A percentile compares a stretch with the other conserved stretches of the same genome.
Conservation (phyloP, 2,888 invertebrate genomes). For the Allophyes oxyacanthae region DNA sequence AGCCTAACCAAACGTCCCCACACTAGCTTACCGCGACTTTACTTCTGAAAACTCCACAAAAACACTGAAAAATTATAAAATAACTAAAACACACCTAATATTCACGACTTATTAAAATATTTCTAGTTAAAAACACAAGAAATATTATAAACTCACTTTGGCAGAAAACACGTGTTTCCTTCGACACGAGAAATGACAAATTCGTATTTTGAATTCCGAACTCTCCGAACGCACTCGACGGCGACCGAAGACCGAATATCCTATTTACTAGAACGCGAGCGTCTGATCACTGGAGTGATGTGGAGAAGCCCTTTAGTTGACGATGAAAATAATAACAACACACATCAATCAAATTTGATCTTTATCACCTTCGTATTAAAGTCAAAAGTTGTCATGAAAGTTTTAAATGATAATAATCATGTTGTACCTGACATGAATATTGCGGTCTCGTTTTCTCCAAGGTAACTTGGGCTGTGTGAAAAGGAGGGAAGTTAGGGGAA, state of each 20-base stretch:
- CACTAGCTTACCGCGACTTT: constrained; percentile 40
- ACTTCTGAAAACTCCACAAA: constrained; percentile 43
- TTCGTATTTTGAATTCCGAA: constrained; percentile 51
- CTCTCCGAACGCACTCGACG: constrained; percentile 59
- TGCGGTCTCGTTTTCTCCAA: constrained; percentile 69
- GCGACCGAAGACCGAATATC: constrained; percentile 71
- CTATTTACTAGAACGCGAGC: constrained; percentile 62
- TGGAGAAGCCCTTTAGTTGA: constrained; percentile 69
- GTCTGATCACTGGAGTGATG: constrained; percentile 64
- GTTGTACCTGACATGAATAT: constrained; percentile 64
- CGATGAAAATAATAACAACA: constrained; percentile 73
- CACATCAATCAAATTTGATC: constrained; percentile 60
- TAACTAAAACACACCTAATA: constrained; percentile 25
- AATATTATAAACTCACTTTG: constrained; percentile 60
- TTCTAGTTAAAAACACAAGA: constrained; percentile 32
- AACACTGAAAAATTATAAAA: constrained; percentile 43
- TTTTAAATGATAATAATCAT: constrained; percentile 66
- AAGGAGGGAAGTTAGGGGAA: constrained; percentile 58
- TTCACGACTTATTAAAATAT: constrained; percentile 34
- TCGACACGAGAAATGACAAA: constrained; percentile 49
- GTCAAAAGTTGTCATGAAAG: constrained; percentile 50
- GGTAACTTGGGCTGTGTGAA: constrained; percentile 53
- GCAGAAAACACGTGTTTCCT: constrained; percentile 60
- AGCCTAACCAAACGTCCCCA: constrained; percentile 34
- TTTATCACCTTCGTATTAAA: constrained; percentile 50